Evolutionary conservation across 64 coral and sea anemone genomes (phyloP).

Genomic region (Catalaphyllia jardinei): DNA sequence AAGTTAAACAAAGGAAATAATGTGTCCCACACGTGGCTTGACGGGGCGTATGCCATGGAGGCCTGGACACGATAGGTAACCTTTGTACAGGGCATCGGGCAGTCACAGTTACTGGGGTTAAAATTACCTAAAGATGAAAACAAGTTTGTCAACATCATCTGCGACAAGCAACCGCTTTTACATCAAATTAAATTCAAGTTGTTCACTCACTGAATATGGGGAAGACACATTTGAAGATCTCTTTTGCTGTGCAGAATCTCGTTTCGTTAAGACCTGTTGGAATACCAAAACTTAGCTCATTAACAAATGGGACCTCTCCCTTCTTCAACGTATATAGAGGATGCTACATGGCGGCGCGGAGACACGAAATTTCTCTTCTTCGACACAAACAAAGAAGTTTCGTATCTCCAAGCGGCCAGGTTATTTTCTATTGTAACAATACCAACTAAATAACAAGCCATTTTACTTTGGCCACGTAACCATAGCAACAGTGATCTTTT

Average conservation of each 20-base stretch:
- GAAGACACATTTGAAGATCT: conserved; percentile 38
- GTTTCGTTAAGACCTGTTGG: conserved; percentile 51
- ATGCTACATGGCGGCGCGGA: no score
- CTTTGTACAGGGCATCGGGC: conserved; percentile 26
- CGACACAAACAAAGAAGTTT: no score
- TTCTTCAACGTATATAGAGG: background rate
- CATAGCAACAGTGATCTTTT: no score
- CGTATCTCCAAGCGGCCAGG: no score
- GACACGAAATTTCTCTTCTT: no score
- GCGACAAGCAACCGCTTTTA: no score
- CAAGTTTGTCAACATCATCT: no score
- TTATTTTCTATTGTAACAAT: no score
- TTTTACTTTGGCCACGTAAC: no score
- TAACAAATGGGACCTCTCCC: no score
- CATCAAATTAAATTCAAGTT: background rate
- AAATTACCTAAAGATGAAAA: background rate
- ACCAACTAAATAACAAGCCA: no score
- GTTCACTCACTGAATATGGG: conserved; percentile 33
- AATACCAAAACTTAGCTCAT: background rate
- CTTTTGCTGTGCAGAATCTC: conserved; percentile 43
- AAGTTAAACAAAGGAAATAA: conserved; percentile 24
- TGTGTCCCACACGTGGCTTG: conserved; percentile 51
- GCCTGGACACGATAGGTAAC: conserved; percentile 20
- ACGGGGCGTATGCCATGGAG: conserved; percentile 56
- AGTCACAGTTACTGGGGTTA: conserved; percentile 33